Base-by-base conservation (phyloP, 2,888 invertebrate species). In the Octonoba sinensis region DNA sequence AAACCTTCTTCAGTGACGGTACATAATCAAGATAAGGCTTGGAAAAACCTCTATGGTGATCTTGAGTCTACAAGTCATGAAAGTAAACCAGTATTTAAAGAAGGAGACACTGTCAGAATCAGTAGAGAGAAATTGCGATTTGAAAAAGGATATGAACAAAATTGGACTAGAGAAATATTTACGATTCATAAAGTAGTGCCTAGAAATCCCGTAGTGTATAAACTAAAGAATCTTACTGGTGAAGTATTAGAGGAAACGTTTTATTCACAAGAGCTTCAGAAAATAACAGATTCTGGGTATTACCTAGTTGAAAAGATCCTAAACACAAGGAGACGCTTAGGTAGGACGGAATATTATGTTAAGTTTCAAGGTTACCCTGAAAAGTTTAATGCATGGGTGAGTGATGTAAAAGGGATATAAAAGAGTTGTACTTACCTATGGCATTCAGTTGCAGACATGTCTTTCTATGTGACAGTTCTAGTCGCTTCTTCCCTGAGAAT, bases 401-500 rank as follows among this genome's bases (percentile, higher is more conserved):
- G 1, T 3, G 73, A 73, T 20, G 44, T 73, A 0, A 64, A 18
- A 62, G 36, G 3, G 27, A 18, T 73, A 64, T 60, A 62, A 76
- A 75, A 27, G 22, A 4, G 8, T 4, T 15, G 13, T 2, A 11
- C 16, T 3, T n/a, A 47, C 0, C 22, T 13, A 1, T 3, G 8
- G 1, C 2, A 3, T 36, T 73, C 22, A 64, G 3, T 64, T 6
- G 22, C 12, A 11, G 60, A 57, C 15, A 76, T 76, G 82, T 66
- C 54, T 15, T 75, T 82, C 65, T 86, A 85, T 73, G n/a, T 86
- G 1, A 86, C 84, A 86, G 85, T 54, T 86, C 85, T 16, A 84
- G 85, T 82, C 3, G 71, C 1, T 85, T 85, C 65, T 86, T 85
- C 83, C 85, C 85, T n/a, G n/a, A n/a, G n/a, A n/a, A n/a, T n/a